Conservation (phyloP, 2,888 invertebrate species). For the Caenorhabditis macrosperma region DNA sequence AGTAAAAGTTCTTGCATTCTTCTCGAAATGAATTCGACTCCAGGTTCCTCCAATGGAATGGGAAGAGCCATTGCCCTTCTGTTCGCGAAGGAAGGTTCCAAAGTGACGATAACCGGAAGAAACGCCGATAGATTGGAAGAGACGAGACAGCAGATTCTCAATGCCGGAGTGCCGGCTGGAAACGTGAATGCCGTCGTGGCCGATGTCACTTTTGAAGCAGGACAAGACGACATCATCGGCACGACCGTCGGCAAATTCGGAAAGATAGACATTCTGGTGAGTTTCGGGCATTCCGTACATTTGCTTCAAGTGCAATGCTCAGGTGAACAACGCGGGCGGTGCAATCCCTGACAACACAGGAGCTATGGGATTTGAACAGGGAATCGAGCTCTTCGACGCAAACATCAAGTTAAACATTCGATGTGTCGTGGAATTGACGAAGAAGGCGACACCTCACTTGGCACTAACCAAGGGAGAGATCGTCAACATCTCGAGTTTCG, state of each 20-base stretch:
- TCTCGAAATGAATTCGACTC: background rate
- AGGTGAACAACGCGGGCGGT: slow-evolving; percentile 43
- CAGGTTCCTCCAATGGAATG: slow-evolving; percentile 52
- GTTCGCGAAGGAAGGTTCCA: slow-evolving; percentile 31
- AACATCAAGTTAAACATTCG: slow-evolving; percentile 18
- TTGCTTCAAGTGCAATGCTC: too few species aligned
- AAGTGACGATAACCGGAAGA: slow-evolving; percentile 46
- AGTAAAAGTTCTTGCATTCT: background rate
- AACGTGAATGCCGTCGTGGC: slow-evolving; percentile 26
- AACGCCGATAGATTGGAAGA: slow-evolving; percentile 35
- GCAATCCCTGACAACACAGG: slow-evolving; percentile 8
- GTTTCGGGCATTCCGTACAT: background rate
- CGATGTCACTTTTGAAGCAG: slow-evolving; percentile 26
- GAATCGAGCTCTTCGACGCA: slow-evolving; percentile 12
- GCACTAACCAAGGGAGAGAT: slow-evolving; percentile 54
- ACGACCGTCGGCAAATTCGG: slow-evolving; percentile 37
- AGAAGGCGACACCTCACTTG: slow-evolving; percentile 49
- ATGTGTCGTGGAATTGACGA: slow-evolving; percentile 38
- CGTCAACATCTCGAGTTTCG: slow-evolving; percentile 53
- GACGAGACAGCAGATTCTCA: slow-evolving; percentile 31
- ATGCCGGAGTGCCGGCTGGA: slow-evolving; percentile 6
- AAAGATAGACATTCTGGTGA: slow-evolving; percentile 37
- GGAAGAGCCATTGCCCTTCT: slow-evolving; percentile 32
- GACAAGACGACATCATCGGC: slow-evolving; percentile 24
- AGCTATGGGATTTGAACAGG: slow-evolving; percentile 16